Percentiles rank a stretch among this genome's conserved stretches.
phyloP scores from a whole-genome alignment of 1,140 invertebrate genomes.

The Euglossa dilemma region DNA sequence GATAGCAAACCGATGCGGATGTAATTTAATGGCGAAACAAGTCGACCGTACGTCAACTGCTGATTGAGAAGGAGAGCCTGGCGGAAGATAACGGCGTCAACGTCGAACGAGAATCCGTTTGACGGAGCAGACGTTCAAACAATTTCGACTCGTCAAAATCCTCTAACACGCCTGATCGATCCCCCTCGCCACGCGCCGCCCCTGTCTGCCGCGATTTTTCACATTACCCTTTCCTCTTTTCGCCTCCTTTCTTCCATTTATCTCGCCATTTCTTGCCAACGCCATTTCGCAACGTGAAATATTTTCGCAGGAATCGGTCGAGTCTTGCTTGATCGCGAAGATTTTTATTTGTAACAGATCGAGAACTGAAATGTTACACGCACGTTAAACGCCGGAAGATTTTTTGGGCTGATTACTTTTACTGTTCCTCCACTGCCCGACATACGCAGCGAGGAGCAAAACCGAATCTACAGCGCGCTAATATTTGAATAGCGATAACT shows the following conservation, averaged over 20 bases:
- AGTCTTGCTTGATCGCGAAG: too few relatives aligned
- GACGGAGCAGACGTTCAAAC: constrained; percentile 19
- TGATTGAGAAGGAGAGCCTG: constrained; percentile 62
- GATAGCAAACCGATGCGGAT: constrained; percentile 64
- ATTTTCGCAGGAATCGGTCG: too few relatives aligned
- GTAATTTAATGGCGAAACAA: constrained; percentile 72
- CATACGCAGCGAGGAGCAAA: too few relatives aligned
- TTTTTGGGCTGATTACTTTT: too few relatives aligned
- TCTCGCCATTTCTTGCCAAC: too few relatives aligned
- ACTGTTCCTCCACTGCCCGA: too few relatives aligned
- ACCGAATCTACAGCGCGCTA: too few relatives aligned
- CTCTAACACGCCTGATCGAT: not conserved
- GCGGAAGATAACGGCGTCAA: constrained; percentile 51
- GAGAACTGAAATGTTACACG: too few relatives aligned
- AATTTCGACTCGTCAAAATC: constrained; percentile 10
- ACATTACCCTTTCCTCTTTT: not conserved
- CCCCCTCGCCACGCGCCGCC: not conserved
- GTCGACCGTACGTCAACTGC: constrained; percentile 57
- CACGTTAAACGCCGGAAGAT: too few relatives aligned
- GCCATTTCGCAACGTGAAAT: too few relatives aligned
- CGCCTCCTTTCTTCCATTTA: not conserved
- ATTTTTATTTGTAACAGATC: too few relatives aligned
- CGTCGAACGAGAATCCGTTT: not conserved
- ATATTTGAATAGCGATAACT: too few relatives aligned
- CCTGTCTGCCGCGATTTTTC: not conserved